A percentile compares a stretch with the other conserved stretches of the same genome.
These are phyloP conservation scores for Pseudocheirus occidentalis DNA, from an alignment of 2,797 vertebrate species.

Conservation along the genomic window DNA sequence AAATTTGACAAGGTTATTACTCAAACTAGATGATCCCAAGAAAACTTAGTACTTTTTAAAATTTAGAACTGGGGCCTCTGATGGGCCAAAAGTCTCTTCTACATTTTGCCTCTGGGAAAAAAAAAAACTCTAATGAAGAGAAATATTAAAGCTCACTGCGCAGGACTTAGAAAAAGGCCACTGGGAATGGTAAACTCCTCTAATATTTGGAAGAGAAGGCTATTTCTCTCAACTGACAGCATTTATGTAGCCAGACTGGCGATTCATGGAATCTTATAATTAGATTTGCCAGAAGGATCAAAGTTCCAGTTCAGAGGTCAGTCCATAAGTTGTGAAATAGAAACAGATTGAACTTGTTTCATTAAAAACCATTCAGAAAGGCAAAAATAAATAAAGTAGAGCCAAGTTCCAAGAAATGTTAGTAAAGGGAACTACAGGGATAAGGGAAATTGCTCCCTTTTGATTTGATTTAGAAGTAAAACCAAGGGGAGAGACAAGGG, in stretches of 20 bases:
- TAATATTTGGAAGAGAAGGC: neutral
- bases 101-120: neutral
- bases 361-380: conserved; percentile 48
- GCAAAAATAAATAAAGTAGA: conserved; percentile 39
- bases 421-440: conserved; percentile 28
- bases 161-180: neutral
- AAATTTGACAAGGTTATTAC: neutral
- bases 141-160: neutral
- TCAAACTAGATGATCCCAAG: neutral
- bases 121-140: neutral
- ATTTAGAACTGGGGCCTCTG: neutral
- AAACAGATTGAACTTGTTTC: conserved; percentile 38
- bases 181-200: neutral
- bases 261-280: conserved; percentile 34
- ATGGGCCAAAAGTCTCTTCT: neutral
- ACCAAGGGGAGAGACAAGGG: neutral
- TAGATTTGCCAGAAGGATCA: conserved; percentile 40
- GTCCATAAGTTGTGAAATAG: conserved; percentile 19
- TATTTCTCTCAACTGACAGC: neutral
- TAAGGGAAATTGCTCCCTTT: conserved; percentile 24
- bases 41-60: neutral
- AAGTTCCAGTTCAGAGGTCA: conserved; percentile 20
- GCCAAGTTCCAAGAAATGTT: conserved; percentile 60
- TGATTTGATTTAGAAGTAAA: conserved; percentile 11
- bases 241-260: neutral